Evolutionary conservation across 92 coral and sea anemone genomes (phyloP).

Genomic region (Micromussa lordhowensis): DNA sequence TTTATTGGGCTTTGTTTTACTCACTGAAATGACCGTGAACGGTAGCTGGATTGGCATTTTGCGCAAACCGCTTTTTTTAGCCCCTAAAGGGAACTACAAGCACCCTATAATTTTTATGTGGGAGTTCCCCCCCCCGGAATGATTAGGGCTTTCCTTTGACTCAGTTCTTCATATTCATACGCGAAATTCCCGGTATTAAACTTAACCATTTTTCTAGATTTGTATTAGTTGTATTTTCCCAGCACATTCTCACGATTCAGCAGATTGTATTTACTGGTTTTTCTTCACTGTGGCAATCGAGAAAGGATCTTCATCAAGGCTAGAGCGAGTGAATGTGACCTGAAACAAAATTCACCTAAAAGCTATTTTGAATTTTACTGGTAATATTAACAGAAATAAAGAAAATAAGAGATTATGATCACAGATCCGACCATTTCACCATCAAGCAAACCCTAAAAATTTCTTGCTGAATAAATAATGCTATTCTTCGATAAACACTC

Average conservation of each 20-base stretch:
- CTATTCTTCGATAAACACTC: background rate
- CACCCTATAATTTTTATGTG: too few relatives aligned
- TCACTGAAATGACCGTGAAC: too few relatives aligned
- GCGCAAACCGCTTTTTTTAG: too few relatives aligned
- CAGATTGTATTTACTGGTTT: background rate
- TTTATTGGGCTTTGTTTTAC: too few relatives aligned
- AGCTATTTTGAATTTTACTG: background rate
- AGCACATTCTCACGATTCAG: background rate
- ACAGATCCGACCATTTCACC: background rate
- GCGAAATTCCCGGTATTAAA: too few relatives aligned
- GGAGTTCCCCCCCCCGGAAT: too few relatives aligned
- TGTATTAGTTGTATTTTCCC: background rate
- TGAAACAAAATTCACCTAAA: background rate
- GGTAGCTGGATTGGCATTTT: too few relatives aligned
- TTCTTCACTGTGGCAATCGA: background rate
- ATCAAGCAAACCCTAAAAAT: background rate
- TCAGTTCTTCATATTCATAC: too few relatives aligned
- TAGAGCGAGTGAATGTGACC: too few relatives aligned
- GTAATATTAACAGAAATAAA: background rate
- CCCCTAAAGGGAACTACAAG: too few relatives aligned
- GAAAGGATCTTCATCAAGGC: background rate
- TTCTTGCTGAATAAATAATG: background rate
- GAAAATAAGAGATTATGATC: background rate
- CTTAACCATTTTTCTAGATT: too few relatives aligned
- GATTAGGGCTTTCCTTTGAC: too few relatives aligned